A percentile compares a stretch with the other conserved stretches of the same genome.
phyloP scores from a whole-genome alignment of 2,797 vertebrate species.

The Denticeps clupeoides region DNA sequence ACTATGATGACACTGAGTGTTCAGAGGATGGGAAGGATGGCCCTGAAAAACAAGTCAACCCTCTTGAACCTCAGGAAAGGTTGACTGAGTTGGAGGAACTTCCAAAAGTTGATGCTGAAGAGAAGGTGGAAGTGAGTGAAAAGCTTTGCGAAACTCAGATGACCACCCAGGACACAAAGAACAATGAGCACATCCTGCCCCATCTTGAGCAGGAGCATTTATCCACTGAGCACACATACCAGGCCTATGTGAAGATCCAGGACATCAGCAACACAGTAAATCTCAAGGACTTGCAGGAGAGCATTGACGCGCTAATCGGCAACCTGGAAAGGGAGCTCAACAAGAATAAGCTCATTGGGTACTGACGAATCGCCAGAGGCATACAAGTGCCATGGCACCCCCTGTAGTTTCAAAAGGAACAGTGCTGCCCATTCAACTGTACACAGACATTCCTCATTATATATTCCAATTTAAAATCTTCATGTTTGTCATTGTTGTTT shows the following conservation, averaged over 20 bases:
- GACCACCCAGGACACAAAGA: constrained; percentile 22
- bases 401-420: too few relatives aligned
- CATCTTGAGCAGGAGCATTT: constrained; percentile 15
- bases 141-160: too few relatives aligned
- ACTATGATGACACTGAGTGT: constrained; percentile 60
- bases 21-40: constrained; percentile 24
- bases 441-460: constrained; percentile 34
- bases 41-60: constrained; percentile 24
- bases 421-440: neutral
- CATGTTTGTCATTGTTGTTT: constrained; percentile 31
- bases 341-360: constrained; percentile 87
- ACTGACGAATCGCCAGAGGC: constrained; percentile 42
- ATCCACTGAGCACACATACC: constrained; percentile 66
- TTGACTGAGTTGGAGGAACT: neutral
- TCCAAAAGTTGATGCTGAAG: constrained; percentile 15
- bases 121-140: neutral
- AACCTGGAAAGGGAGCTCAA: constrained; percentile 94
- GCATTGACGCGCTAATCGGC: constrained; percentile 90
- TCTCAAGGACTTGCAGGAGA: constrained; percentile 93
- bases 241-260: constrained; percentile 80
- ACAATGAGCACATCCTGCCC: constrained; percentile 35
- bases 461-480: constrained; percentile 23
- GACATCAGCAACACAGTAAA: constrained; percentile 76
- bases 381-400: neutral
- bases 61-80: constrained; percentile 7